phyloP scores from a whole-genome alignment of 1,140 invertebrate genomes.

The Drosophila arawakana region DNA sequence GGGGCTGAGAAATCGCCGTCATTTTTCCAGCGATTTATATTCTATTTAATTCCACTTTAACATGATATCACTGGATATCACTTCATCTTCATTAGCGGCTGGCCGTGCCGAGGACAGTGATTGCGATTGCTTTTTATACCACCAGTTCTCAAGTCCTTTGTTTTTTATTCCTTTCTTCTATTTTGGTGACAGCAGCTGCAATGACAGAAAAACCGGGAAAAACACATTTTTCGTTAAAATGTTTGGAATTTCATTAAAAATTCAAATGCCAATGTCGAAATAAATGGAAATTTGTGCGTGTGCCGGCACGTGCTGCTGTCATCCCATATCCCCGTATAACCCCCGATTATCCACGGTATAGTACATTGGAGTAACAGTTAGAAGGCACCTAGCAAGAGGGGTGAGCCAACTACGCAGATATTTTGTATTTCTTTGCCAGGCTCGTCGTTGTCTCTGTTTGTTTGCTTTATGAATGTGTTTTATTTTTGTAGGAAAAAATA shows the following conservation, averaged over 20 bases:
- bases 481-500: conserved; percentile 39
- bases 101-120: conserved; percentile 12
- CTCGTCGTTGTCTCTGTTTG: conserved; percentile 43
- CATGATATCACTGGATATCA: conserved; percentile 62
- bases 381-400: conserved; percentile 3
- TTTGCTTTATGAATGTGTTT: conserved; percentile 75
- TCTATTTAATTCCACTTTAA: conserved; percentile 76
- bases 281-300: conserved; percentile 72
- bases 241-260: conserved; percentile 83
- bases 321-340: not conserved
- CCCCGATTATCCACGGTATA: not conserved
- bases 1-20: conserved; percentile 74
- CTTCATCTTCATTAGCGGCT: conserved; percentile 77
- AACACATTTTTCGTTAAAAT: conserved; percentile 72
- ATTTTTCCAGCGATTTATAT: conserved; percentile 81
- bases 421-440: conserved; percentile 45
- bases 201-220: conserved; percentile 27
- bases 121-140: conserved; percentile 27
- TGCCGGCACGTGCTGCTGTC: conserved; percentile 62
- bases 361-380: not conserved
- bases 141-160: conserved; percentile 6
- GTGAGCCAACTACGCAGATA: conserved; percentile 14
- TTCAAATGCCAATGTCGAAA: conserved; percentile 81
- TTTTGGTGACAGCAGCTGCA: conserved; percentile 47
- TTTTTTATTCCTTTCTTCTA: not conserved